These are phyloP conservation scores for Hestina assimilis DNA, from an alignment of 1,140 invertebrate species.

Conservation along the genomic window DNA sequence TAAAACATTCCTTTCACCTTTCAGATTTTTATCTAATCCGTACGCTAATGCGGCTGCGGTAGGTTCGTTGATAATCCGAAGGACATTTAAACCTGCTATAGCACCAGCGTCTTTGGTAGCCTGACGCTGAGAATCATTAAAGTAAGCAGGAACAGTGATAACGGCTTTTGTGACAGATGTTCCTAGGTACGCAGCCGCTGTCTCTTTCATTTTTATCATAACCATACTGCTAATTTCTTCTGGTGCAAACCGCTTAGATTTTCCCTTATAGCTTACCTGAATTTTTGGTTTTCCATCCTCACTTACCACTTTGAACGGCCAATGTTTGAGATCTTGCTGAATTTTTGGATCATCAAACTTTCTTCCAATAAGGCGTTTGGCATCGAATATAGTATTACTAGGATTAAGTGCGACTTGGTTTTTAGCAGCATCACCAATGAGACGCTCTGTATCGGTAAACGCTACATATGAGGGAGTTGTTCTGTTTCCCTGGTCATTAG, in stretches of 20 bases:
- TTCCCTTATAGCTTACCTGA: slow-evolving; percentile 85
- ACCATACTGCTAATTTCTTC: slow-evolving; percentile 90
- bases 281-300: slow-evolving; percentile 84
- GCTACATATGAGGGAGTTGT: slow-evolving; percentile 95
- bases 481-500: slow-evolving; percentile 95
- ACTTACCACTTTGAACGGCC: slow-evolving; percentile 86
- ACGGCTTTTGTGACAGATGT: slow-evolving; percentile 81
- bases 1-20: slow-evolving; percentile 81
- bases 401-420: slow-evolving; percentile 81
- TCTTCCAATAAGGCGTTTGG: slow-evolving; percentile 82
- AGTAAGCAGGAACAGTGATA: slow-evolving; percentile 82
- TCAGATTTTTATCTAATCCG: slow-evolving; percentile 84
- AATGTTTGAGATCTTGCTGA: slow-evolving; percentile 86
- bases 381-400: slow-evolving; percentile 77
- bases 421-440: slow-evolving; percentile 86
- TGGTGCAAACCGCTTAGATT: slow-evolving; percentile 85
- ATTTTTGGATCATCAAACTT: slow-evolving; percentile 85
- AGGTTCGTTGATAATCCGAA: slow-evolving; percentile 88
- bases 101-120: slow-evolving; percentile 80
- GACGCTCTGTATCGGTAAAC: slow-evolving; percentile 88
- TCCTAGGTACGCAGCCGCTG: slow-evolving; percentile 85
- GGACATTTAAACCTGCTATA: slow-evolving; percentile 83
- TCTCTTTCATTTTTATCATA: slow-evolving; percentile 75
- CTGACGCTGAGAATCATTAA: slow-evolving; percentile 78
- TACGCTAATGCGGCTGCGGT: slow-evolving; percentile 88